Conservation (phyloP, 2,113 vertebrate genomes). For the Phylloscopus whistleri region DNA sequence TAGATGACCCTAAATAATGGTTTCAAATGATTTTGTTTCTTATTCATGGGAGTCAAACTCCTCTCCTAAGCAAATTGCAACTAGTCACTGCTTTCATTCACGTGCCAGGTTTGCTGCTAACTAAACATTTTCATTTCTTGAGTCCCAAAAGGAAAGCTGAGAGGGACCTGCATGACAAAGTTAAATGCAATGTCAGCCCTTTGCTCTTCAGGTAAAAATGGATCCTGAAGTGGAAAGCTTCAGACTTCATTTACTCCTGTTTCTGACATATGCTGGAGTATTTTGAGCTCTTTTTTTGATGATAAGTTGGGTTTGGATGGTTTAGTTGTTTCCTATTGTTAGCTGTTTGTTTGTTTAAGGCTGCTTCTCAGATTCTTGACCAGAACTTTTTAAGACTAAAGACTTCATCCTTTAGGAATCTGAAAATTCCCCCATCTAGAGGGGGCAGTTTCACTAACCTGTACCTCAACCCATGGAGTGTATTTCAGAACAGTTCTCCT, state of each 20-base stretch:
- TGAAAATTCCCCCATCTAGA: neutral
- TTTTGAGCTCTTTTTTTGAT: neutral
- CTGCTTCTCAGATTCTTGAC: neutral
- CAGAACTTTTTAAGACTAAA: neutral
- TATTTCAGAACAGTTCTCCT: neutral
- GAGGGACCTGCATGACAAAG: accelerated
- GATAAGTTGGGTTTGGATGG: neutral
- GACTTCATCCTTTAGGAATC: neutral
- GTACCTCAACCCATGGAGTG: neutral
- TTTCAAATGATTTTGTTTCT: neutral
- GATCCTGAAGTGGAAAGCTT: neutral
- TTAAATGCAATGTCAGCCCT: neutral
- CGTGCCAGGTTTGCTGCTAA: neutral
- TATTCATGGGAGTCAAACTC: neutral
- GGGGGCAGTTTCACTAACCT: neutral
- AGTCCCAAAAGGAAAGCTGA: neutral
- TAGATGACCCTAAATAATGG: neutral
- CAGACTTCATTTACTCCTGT: neutral
- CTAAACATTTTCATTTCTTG: neutral
- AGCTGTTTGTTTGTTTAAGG: neutral
- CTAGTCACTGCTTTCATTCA: neutral
- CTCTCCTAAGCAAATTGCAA: neutral
- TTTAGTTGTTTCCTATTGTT: neutral
- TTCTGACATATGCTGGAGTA: neutral
- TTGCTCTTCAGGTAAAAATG: neutral